Base-by-base conservation (phyloP, 2,113 vertebrate genomes). In the Dicerorhinus sumatrensis region DNA sequence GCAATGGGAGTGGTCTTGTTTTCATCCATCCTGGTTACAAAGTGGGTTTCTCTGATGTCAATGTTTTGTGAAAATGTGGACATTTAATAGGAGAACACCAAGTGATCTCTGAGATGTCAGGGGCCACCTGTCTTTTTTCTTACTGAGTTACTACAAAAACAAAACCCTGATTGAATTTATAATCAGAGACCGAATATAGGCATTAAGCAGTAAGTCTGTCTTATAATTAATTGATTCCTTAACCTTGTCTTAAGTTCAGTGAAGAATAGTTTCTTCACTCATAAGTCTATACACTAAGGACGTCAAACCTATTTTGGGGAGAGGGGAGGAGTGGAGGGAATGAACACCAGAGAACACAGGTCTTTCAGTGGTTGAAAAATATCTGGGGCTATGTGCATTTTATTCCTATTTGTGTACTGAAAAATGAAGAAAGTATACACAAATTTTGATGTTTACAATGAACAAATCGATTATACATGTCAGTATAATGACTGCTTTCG, bases 271-370 rank as follows among this genome's bases (percentile, higher is more conserved):
- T 73, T 56, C 29, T 10, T 14, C 42, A 42, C 42, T 42, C 12
- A n/a, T 4, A 63, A 17, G 1, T 7, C 42, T 23, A 8, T 1
- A 0, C n/a, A 31, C 17, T 21, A 58, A 46, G 56, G 11, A n/a
- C 23, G 13, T 67, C 2, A 58, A 33, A 11, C 51, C 39, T 69
- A 13, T 27, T n/a, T n/a, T 27, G 17, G 9, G 65, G 46, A 5
- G 17, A 39, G 6, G 51, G 6, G 14, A 14, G 31, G 39, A 4
- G 1, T 48, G 33, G 72, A 29, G 11, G 23, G 70, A 60, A 14
- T 8, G n/a, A 80, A 11, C 18, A 17, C 36, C 58, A 48, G 8
- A 27, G 46, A 29, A 27, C 20, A 11, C 5, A 42, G 10, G 27
- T 51, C n/a, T 63, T 2, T 21, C 39, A 6, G 21, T 5, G 33